Evolutionary conservation across 1,140 invertebrate species (phyloP), one percentile per base, ranked within the genome.

Genomic region (Habropoda laboriosa): DNA sequence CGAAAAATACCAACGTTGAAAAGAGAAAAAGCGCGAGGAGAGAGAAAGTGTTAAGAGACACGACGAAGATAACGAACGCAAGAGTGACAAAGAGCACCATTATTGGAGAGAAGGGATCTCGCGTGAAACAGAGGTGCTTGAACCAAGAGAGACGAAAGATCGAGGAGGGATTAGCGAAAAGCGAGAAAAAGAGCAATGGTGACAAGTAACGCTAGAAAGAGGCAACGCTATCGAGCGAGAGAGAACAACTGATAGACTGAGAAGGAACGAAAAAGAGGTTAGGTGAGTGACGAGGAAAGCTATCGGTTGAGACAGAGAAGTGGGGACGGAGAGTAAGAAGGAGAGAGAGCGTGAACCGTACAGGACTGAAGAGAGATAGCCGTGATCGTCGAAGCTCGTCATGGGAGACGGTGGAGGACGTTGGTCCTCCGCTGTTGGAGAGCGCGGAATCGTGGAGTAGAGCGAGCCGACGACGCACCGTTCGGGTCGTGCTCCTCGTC

Each of bases 381-480:
- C 0, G 27, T 61, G 24, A 49, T 27, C 45, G 71, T 13, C 16
- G 71, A 7, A 32, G 60, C 30, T 47, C n/a, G 73, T n/a, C 49
- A 57, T 38, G 73, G 51, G 73, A 68, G 73, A 75, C 47, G 75
- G 82, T 40, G 82, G 68, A 79, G 76, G 79, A 81, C 72, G 70
- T 83, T 73, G 82, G 64, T 83, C 77, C 71, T 70, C 60, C 82
- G 64, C 38, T 42, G 71, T 84, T 53, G 45, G 68, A 38, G 82
- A 73, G 82, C 72, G 71, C 78, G 76, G 82, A 80, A 79, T 70
- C 57, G 70, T 71, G 82, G 57, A 79, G 78, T 80, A 80, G 76
- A 80, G 61, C 72, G 70, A 55, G 61, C 53, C 77, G 81, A 83
- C 81, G 60, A 80, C 81, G 71, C 66, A 79, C 42, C 47, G 49